Evolutionary conservation across 2,113 vertebrate genomes (phyloP).

Genomic region (Lasiurus borealis): DNA sequence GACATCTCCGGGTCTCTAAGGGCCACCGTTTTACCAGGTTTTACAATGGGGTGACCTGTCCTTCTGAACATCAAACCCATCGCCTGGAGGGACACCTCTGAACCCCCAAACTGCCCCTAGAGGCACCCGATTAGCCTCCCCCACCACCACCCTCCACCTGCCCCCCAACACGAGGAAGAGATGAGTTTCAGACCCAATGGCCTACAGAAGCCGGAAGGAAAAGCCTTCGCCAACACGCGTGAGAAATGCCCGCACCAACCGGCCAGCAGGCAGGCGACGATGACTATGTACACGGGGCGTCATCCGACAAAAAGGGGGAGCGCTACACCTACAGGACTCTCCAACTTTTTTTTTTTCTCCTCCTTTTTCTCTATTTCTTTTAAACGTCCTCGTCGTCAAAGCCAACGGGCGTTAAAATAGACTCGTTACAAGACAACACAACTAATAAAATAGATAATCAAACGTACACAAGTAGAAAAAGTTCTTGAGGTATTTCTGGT

Average conservation of each 20-base stretch:
- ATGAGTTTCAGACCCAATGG: slow-evolving; percentile 86
- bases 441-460: slow-evolving; percentile 98
- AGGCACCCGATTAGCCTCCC: background rate
- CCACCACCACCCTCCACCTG: too few species aligned
- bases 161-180: slow-evolving; percentile 78
- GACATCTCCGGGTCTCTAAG: fast-evolving
- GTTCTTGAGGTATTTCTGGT: slow-evolving; percentile 99
- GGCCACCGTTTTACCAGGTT: background rate
- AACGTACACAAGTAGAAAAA: slow-evolving; percentile 96
- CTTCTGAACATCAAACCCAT: background rate
- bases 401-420: slow-evolving; percentile 95
- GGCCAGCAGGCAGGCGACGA: slow-evolving; percentile 88
- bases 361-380: slow-evolving; percentile 88
- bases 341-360: slow-evolving; percentile 83
- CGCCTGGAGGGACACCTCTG: background rate
- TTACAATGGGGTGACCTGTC: background rate
- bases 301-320: slow-evolving; percentile 86
- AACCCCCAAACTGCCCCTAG: background rate
- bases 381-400: slow-evolving; percentile 94
- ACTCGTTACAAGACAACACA: slow-evolving; percentile 95
- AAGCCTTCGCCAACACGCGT: slow-evolving; percentile 85
- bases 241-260: slow-evolving; percentile 89
- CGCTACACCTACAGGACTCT: slow-evolving; percentile 89
- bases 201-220: too few species aligned
- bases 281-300: slow-evolving; percentile 91